Conservation (phyloP, 2,113 vertebrate species). For the Junco hyemalis region DNA sequence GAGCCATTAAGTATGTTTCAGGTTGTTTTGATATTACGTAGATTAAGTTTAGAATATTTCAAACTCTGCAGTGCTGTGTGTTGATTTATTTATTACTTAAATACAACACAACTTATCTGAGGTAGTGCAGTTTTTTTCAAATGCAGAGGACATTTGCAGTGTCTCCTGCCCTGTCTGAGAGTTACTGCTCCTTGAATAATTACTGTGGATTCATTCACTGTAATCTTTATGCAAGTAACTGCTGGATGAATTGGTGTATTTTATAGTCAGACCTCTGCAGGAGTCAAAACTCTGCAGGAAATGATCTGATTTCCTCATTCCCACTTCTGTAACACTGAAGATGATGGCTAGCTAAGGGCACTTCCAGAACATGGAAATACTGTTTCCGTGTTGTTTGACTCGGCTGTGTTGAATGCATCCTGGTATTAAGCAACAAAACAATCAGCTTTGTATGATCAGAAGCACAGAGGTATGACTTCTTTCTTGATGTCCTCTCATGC, state of each 20-base stretch:
- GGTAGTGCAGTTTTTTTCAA: not conserved
- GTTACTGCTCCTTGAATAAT: not conserved
- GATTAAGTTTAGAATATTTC: not conserved
- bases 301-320: not conserved
- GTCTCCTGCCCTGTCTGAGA: not conserved
- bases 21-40: not conserved
- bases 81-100: not conserved
- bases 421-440: not conserved
- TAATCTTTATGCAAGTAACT: not conserved
- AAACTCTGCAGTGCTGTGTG: not conserved
- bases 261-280: not conserved
- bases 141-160: not conserved
- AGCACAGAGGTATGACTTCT: not conserved
- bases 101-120: not conserved
- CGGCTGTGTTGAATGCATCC: not conserved
- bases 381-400: not conserved
- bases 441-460: not conserved
- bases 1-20: not conserved
- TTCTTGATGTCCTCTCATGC: not conserved
- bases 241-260: not conserved
- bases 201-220: not conserved
- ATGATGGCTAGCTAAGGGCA: not conserved
- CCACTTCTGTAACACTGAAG: not conserved
- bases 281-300: not conserved
- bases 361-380: not conserved